Percentiles rank a stretch among this genome's conserved stretches.
These are phyloP conservation scores for Carcharodon carcharias DNA, from an alignment of 2,797 vertebrate species.

Conservation along the genomic window DNA sequence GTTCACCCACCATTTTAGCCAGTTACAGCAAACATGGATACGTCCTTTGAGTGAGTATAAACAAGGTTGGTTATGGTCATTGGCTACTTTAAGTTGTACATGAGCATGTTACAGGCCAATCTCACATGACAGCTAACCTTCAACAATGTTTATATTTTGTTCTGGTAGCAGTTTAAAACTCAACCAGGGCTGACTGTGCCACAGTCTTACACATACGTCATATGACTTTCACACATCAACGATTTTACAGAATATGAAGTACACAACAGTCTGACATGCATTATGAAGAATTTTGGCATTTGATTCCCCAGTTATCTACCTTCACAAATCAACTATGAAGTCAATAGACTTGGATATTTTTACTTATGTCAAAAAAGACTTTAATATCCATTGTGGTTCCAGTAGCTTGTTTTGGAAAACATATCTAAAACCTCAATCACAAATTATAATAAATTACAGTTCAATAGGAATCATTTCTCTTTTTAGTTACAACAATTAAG, in stretches of 20 bases:
- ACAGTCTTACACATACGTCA: too few species aligned
- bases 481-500: too few species aligned
- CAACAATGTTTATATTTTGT: too few species aligned
- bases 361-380: neutral
- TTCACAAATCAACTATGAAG: neutral
- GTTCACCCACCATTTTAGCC: too few species aligned
- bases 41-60: too few species aligned
- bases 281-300: neutral
- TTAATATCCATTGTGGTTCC: neutral
- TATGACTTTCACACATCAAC: neutral
- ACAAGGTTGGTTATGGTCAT: too few species aligned
- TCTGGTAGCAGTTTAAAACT: neutral
- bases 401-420: neutral
- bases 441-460: neutral
- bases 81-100: too few species aligned
- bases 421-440: neutral
- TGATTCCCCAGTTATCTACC: neutral
- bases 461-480: neutral
- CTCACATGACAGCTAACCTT: too few species aligned
- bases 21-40: too few species aligned
- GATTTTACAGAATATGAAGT: neutral
- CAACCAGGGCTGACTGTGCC: neutral
- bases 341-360: neutral
- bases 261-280: neutral
- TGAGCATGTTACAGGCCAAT: too few species aligned